Base-by-base conservation (phyloP, 2,888 invertebrate species). In the Epinotia brunnichana region DNA sequence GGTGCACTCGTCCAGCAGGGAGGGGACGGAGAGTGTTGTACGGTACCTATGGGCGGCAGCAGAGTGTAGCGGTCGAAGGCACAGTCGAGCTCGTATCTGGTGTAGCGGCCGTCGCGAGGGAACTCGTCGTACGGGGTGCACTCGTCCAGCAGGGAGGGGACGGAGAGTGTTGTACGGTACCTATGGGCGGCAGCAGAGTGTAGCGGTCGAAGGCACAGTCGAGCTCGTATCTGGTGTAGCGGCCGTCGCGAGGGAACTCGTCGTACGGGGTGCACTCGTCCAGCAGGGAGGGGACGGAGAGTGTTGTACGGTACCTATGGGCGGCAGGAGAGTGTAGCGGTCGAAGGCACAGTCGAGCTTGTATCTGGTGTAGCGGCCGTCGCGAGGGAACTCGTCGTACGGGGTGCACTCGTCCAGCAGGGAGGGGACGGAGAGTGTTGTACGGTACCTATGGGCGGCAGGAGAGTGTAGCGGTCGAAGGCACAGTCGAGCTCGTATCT, bases 341-440 rank as follows among this genome's bases (percentile, higher is more conserved):
- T 89, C 88, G 81, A 86, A 87, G 3, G 87, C 76, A 78, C 89
- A 89, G 75, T 89, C 89, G 80, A 86, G 88, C 73, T 87, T 88
- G 75, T 87, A 89, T 73, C 89, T 75, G 0, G 87, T 87, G 78
- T 87, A 90, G 79, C 79, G 79, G 11, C 86, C 88, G 77, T 87
- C 87, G 81, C 82, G 86, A 0, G 86, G 81, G 44, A 41, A 61
- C 0, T 61, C 61, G 15, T 61, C 61, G 13, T 44, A 61, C 13
- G 85, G 81, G 48, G 83, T 77, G 81, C 81, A 84, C 19, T 87
- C 90, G 67, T 89, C 90, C 39, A 89, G 78, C 62, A 89, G 76
- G 13, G 87, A 82, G 11, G 87, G 83, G 75, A 85, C 86, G 77
- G 90, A 86, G 5, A 93, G 80, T 7, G 87, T 89, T 76, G n/a